These are phyloP conservation scores for Eristalis pertinax DNA, from an alignment of 2,888 invertebrate species.

Conservation along the genomic window DNA sequence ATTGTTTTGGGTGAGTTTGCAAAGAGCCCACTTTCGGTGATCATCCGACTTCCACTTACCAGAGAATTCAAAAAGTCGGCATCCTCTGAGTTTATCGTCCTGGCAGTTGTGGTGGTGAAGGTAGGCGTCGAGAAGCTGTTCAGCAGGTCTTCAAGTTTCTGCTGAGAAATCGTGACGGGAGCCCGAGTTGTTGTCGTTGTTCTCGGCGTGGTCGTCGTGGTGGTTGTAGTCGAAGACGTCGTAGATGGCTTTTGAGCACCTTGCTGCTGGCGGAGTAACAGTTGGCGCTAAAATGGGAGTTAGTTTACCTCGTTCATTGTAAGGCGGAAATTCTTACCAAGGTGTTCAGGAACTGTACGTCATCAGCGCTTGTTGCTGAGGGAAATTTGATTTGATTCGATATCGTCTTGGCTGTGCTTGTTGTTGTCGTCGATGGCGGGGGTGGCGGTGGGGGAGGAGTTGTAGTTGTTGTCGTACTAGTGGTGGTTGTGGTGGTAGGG, in stretches of 20 bases:
- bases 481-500: slow-evolving; percentile 39
- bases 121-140: slow-evolving; percentile 61
- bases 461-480: slow-evolving; percentile 15
- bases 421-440: slow-evolving; percentile 26
- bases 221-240: slow-evolving; percentile 75
- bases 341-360: slow-evolving; percentile 84
- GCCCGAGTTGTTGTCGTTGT: slow-evolving; percentile 75
- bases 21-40: no score
- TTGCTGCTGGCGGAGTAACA: slow-evolving; percentile 62
- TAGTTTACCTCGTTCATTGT: background rate
- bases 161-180: slow-evolving; percentile 75
- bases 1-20: no score
- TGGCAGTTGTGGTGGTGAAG: slow-evolving; percentile 63
- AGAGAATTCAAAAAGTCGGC: slow-evolving; percentile 84
- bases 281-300: slow-evolving; percentile 54
- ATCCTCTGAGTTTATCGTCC: slow-evolving; percentile 82
- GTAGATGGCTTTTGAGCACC: slow-evolving; percentile 50
- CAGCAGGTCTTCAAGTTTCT: slow-evolving; percentile 75
- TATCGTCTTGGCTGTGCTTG: slow-evolving; percentile 36
- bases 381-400: slow-evolving; percentile 30
- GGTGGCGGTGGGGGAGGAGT: slow-evolving; percentile 43
- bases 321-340: slow-evolving; percentile 81
- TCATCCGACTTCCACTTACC: slow-evolving; percentile 79
- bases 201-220: slow-evolving; percentile 73
- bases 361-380: slow-evolving; percentile 83